Percentiles rank a stretch among this genome's conserved stretches.
phyloP scores from a whole-genome alignment of 2,113 vertebrate genomes.

The Elaphurus davidianus region DNA sequence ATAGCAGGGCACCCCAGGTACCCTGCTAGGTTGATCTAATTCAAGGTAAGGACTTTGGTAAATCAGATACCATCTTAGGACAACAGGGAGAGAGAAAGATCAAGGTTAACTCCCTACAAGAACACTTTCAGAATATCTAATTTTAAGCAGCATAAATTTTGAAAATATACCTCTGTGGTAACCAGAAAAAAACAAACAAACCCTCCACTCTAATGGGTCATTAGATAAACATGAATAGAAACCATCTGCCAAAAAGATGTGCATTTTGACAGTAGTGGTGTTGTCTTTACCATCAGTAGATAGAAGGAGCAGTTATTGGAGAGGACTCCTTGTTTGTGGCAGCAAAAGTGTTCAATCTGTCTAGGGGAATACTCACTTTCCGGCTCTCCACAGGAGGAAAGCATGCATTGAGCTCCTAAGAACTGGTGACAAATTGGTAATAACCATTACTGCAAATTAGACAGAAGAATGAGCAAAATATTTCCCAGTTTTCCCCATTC shows the following conservation, averaged over 20 bases:
- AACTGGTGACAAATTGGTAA: neutral
- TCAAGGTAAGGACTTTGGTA: neutral
- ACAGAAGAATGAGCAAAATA: neutral
- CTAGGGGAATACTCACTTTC: neutral
- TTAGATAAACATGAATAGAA: neutral
- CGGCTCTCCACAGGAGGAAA: neutral
- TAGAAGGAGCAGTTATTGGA: neutral
- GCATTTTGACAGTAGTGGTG: neutral
- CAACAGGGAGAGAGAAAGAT: neutral
- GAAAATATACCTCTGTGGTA: neutral
- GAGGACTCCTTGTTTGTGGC: neutral
- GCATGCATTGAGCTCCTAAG: neutral
- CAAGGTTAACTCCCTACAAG: neutral
- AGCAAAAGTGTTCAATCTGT: neutral
- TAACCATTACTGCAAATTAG: neutral
- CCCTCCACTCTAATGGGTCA: neutral
- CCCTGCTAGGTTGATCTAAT: neutral
- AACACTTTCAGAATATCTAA: neutral
- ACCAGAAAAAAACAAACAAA: neutral
- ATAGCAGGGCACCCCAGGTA: neutral
- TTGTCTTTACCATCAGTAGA: neutral
- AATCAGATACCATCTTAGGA: neutral
- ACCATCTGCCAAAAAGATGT: slow-evolving; percentile 1
- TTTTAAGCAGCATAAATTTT: neutral
- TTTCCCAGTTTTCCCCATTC: neutral